A percentile compares a stretch with the other conserved stretches of the same genome.
phyloP scores from a whole-genome alignment of 2,888 invertebrate species.

The Anthophora plumipes region DNA sequence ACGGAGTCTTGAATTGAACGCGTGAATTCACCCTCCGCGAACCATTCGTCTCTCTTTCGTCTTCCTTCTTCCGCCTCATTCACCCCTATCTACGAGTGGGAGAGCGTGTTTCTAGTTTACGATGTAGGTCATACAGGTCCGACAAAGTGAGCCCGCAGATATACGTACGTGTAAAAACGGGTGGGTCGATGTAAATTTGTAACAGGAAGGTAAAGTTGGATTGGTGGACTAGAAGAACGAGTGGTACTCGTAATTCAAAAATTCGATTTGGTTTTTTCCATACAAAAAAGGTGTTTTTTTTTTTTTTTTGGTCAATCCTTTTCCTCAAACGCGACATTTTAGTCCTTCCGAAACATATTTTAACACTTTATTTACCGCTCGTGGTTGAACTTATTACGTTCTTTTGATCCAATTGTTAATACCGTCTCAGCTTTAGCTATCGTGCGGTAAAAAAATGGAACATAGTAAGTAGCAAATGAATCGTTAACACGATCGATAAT shows the following conservation, averaged over 20 bases:
- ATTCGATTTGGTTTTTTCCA: background rate
- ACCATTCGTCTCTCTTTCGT: slow-evolving; percentile 3
- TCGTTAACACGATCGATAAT: too few relatives aligned
- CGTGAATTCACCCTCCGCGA: slow-evolving; percentile 6
- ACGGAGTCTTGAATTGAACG: slow-evolving; percentile 51
- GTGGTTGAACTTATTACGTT: too few relatives aligned
- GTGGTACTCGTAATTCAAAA: too few relatives aligned
- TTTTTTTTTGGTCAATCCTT: background rate
- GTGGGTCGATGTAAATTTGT: slow-evolving; percentile 49
- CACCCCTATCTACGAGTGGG: slow-evolving; percentile 7
- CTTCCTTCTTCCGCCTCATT: slow-evolving; percentile 28
- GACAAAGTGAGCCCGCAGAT: slow-evolving; percentile 14
- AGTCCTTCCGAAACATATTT: too few relatives aligned
- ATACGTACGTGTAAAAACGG: slow-evolving; percentile 43
- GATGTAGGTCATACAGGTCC: slow-evolving; percentile 70
- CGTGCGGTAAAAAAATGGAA: too few relatives aligned
- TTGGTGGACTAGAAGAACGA: too few relatives aligned
- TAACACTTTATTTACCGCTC: too few relatives aligned
- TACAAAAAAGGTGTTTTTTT: background rate
- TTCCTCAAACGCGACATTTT: too few relatives aligned
- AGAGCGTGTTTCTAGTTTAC: slow-evolving; percentile 63
- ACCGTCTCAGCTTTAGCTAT: too few relatives aligned
- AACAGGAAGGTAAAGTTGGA: too few relatives aligned
- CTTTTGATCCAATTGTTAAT: too few relatives aligned
- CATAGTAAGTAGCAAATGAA: too few relatives aligned